Conservation (phyloP, 2,113 vertebrate genomes). For the Charadrius vociferus region DNA sequence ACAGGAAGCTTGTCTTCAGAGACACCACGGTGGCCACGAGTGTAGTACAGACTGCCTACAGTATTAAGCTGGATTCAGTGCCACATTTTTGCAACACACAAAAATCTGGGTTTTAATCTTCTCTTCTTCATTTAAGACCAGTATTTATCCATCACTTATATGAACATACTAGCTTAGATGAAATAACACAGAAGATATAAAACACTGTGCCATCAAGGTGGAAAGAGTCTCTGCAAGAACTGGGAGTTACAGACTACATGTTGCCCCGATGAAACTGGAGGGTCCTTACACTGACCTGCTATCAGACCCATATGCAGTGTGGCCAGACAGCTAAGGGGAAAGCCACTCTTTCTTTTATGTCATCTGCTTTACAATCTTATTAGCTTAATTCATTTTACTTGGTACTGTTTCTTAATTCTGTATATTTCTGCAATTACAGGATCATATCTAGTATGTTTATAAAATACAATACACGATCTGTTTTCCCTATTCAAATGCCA, state of each 20-base stretch:
- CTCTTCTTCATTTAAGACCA: background rate
- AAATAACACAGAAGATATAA: background rate
- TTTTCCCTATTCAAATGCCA: constrained; percentile 24
- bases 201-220: background rate
- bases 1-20: background rate
- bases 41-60: background rate
- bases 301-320: background rate
- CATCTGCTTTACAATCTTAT: background rate
- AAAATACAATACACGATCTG: background rate
- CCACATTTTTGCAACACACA: background rate
- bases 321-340: background rate
- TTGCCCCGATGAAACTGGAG: background rate
- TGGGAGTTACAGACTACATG: background rate
- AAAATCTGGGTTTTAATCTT: background rate
- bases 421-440: constrained; percentile 5
- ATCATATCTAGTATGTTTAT: background rate
- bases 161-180: background rate
- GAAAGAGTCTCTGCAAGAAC: background rate
- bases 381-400: background rate
- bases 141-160: background rate
- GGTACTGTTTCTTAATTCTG: background rate
- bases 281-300: background rate
- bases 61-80: background rate
- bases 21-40: fast-evolving
- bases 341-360: background rate